These are phyloP conservation scores for Plagodis pulveraria DNA, from an alignment of 2,888 invertebrate genomes.

Conservation along the genomic window DNA sequence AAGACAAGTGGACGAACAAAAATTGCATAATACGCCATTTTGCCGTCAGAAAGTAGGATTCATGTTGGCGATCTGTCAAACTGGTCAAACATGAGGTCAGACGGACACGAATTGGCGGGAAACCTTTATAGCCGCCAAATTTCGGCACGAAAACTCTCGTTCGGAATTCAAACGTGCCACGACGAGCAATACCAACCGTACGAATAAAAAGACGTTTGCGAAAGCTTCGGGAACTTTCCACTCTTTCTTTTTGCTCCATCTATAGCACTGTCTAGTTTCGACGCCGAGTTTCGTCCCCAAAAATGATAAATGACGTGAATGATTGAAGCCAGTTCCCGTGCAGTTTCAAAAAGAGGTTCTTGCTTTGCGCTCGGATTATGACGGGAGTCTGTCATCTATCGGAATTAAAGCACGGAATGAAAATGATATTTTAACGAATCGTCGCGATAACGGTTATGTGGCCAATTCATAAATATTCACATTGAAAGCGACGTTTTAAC, in stretches of 20 bases:
- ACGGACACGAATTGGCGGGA: conserved; percentile 28
- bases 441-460: conserved; percentile 54
- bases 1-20: conserved; percentile 79
- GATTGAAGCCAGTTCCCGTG: conserved; percentile 62
- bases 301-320: conserved; percentile 81
- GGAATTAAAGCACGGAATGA: conserved; percentile 63
- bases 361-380: conserved; percentile 57
- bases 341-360: conserved; percentile 63
- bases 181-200: conserved; percentile 62
- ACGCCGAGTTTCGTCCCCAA: conserved; percentile 74
- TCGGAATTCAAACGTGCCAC: conserved; percentile 55
- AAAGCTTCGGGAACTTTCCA: conserved; percentile 69
- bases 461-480: conserved; percentile 79
- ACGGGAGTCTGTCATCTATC: conserved; percentile 50
- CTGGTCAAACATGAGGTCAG: conserved; percentile 76
- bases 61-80: conserved; percentile 83
- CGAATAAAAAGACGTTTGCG: conserved; percentile 76
- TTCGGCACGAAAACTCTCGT: conserved; percentile 61
- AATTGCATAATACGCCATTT: conserved; percentile 82
- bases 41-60: conserved; percentile 77
- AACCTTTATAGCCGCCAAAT: conserved; percentile 43
- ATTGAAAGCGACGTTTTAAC: conserved; percentile 65
- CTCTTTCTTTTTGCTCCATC: conserved; percentile 75
- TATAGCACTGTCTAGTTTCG: conserved; percentile 74
- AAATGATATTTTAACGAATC: conserved; percentile 67